Evolutionary conservation across 2,797 vertebrate genomes (phyloP).

Genomic region (Sebastes reedi): DNA sequence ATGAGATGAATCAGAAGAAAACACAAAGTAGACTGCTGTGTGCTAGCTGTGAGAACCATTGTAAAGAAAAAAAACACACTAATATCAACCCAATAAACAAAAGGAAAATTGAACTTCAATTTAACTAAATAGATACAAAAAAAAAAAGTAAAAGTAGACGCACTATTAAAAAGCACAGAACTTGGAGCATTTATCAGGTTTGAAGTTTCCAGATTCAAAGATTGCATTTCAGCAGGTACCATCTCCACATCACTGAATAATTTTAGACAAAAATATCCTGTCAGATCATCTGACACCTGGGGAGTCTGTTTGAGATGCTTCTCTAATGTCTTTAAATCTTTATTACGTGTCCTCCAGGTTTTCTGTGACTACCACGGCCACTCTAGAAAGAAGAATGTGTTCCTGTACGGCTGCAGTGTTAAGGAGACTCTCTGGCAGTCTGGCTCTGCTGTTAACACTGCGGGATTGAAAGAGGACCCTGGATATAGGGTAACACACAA

Average conservation of each 20-base stretch:
- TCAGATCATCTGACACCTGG: not conserved
- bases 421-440: slow-evolving; percentile 96
- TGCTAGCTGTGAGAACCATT: too few species aligned
- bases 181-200: not conserved
- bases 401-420: slow-evolving; percentile 93
- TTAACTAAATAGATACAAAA: not conserved
- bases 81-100: not conserved
- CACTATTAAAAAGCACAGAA: not conserved
- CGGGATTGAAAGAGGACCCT: slow-evolving; percentile 85
- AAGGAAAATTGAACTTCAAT: not conserved
- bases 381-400: slow-evolving; percentile 94
- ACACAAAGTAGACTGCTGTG: too few species aligned
- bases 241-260: not conserved
- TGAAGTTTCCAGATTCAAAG: not conserved
- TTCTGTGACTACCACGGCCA: slow-evolving; percentile 97
- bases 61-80: too few species aligned
- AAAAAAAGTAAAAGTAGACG: not conserved
- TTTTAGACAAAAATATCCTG: not conserved
- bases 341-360: slow-evolving; percentile 77
- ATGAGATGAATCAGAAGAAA: too few species aligned
- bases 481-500: slow-evolving; percentile 86
- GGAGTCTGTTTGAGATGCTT: not conserved
- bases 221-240: not conserved
- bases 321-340: not conserved
- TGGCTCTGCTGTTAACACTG: slow-evolving; percentile 78